Conservation (phyloP, 1,140 invertebrate genomes). For the Ganaspis sp. region DNA sequence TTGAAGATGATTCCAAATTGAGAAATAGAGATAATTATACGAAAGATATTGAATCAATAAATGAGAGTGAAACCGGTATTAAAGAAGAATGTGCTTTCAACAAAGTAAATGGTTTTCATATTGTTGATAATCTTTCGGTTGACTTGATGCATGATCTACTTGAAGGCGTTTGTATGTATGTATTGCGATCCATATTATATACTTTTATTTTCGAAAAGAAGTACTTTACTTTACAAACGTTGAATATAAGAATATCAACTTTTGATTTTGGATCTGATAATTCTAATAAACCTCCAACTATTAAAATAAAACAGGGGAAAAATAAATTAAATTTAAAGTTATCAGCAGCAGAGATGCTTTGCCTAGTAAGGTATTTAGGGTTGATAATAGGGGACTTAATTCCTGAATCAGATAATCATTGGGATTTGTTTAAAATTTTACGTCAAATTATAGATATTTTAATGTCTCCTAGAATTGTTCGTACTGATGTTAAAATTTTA, state of each 20-base stretch:
- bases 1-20: background rate
- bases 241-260: background rate
- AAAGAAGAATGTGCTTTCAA: constrained; percentile 17
- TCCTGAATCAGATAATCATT: background rate
- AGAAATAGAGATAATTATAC: background rate
- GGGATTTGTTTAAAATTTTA: background rate
- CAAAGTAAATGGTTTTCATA: background rate
- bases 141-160: constrained; percentile 21
- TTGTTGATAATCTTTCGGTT: background rate
- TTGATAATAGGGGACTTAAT: background rate
- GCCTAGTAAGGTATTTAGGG: background rate
- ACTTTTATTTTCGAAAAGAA: background rate
- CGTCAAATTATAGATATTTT: constrained; percentile 13
- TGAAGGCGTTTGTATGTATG: background rate
- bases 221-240: background rate
- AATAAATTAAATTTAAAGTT: background rate
- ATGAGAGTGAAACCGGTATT: background rate
- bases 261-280: background rate
- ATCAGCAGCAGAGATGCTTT: background rate
- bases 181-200: background rate
- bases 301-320: background rate
- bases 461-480: background rate
- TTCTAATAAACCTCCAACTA: background rate
- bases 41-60: background rate
- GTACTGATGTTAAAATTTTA: background rate